Base-by-base conservation (phyloP, 1,140 invertebrate genomes). In the Eciton burchellii region DNA sequence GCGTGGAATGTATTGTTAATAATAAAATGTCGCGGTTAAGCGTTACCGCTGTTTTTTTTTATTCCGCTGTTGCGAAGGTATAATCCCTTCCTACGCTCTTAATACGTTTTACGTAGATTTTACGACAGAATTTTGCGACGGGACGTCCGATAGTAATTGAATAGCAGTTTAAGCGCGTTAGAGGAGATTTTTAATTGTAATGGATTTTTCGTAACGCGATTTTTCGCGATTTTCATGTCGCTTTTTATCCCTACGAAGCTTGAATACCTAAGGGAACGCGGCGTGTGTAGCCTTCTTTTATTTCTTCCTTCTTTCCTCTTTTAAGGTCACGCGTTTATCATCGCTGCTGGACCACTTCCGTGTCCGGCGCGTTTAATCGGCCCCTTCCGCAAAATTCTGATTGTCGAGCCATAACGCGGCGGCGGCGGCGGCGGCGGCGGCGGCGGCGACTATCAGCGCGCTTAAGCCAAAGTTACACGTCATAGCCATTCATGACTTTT, bases 291-390 rank as follows among this genome's bases (percentile, higher is more conserved):
- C n/a, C n/a, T n/a, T n/a, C n/a, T n/a, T n/a, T n/a, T n/a, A n/a
- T n/a, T n/a, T n/a, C n/a, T n/a, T n/a, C n/a, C n/a, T n/a, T n/a
- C n/a, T n/a, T n/a, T 56, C 74, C 29, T 66, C 52, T 79, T 70
- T 79, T 49, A 79, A 82, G 73, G 85, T 49, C 24, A 21, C 4
- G 3, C 56, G 45, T 59, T 85, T 88, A 88, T 88, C 86, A 62
- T 47, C 9, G n/a, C 68, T 71, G n/a, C 68, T 71, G 73, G 54
- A 88, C 84, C 84, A 88, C 87, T 89, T 89, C 87, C 87, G 60
- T 70, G 49, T 88, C 84, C 86, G 87, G 81, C 52, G 8, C 12
- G 47, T 84, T 70, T 63, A 70, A 81, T 81, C 63, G 63, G 47
- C 74, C 76, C 77, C 56, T 77, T 84, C 52, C 74, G 74, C 82